phyloP scores from a whole-genome alignment of 2,888 invertebrate species.

The Acheta domesticus region DNA sequence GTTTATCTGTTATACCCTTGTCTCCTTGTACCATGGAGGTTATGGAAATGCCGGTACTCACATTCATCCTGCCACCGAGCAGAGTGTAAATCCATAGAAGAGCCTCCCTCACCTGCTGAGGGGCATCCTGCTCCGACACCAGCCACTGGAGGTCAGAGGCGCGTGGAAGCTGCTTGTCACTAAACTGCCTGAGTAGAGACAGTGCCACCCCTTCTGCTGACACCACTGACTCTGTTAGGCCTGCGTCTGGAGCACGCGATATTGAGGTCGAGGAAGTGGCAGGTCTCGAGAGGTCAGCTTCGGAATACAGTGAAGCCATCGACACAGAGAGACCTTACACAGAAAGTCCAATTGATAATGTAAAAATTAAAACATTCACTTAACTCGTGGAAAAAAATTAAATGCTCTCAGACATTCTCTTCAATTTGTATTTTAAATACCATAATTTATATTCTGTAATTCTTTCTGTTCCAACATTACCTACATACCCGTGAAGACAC shows the following conservation, averaged over 20 bases:
- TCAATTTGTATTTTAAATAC: too few species aligned
- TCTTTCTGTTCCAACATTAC: too few species aligned
- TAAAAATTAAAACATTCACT: too few species aligned
- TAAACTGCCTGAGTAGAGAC: slow-evolving; percentile 70
- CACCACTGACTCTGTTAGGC: slow-evolving; percentile 50
- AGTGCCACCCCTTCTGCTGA: slow-evolving; percentile 79
- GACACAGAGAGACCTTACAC: slow-evolving; percentile 56
- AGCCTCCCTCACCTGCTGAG: slow-evolving; percentile 55
- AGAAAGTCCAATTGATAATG: background rate
- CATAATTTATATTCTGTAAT: too few species aligned
- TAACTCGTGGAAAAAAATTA: too few species aligned
- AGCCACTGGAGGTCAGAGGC: slow-evolving; percentile 76
- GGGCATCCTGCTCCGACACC: slow-evolving; percentile 72
- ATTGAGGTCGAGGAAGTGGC: slow-evolving; percentile 41
- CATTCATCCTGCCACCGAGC: too few species aligned
- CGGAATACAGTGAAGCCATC: slow-evolving; percentile 62
- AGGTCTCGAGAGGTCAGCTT: slow-evolving; percentile 50
- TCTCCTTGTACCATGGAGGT: too few species aligned
- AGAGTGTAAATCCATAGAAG: too few species aligned
- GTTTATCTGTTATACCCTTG: too few species aligned
- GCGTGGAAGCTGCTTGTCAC: slow-evolving; percentile 69
- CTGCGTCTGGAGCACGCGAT: slow-evolving; percentile 41
- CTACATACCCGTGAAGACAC: too few species aligned
- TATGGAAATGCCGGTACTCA: too few species aligned
- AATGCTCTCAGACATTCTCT: too few species aligned